These are phyloP conservation scores for Anguilla obscura DNA, from an alignment of 2,797 vertebrate genomes.

Conservation along the genomic window DNA sequence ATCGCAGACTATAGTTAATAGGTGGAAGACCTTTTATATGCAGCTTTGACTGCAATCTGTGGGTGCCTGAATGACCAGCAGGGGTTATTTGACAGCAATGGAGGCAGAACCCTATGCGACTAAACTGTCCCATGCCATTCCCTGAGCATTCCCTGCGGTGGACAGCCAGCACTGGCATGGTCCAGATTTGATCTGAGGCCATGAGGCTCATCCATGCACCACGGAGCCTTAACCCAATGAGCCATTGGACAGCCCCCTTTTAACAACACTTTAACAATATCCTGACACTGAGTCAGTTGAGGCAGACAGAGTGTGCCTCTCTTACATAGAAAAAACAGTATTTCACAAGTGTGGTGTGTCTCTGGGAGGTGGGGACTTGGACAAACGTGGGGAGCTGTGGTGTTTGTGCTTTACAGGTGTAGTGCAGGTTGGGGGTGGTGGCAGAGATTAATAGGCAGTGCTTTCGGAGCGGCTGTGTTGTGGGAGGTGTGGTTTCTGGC, in stretches of 20 bases:
- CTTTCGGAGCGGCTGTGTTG: background rate
- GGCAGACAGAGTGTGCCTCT: background rate
- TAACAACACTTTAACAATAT: background rate
- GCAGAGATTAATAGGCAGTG: background rate
- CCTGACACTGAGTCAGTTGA: conserved; percentile 4
- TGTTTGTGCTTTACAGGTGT: background rate
- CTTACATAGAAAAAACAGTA: background rate
- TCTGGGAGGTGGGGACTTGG: background rate
- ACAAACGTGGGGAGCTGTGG: background rate
- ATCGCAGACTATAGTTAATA: too few species aligned
- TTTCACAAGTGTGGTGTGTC: background rate
- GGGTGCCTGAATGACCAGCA: too few species aligned
- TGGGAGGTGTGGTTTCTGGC: background rate
- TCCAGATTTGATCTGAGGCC: too few species aligned
- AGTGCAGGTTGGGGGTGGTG: background rate
- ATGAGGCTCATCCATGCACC: too few species aligned
- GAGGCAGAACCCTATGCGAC: too few species aligned
- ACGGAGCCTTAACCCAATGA: too few species aligned
- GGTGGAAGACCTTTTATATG: too few species aligned
- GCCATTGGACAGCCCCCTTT: background rate
- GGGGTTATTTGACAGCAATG: too few species aligned
- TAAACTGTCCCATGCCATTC: too few species aligned
- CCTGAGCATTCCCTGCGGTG: too few species aligned
- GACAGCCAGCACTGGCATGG: too few species aligned
- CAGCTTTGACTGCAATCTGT: too few species aligned